Evolutionary conservation across 1,140 invertebrate species (phyloP), one percentile per base, ranked within the genome.

Genomic region (Zaprionus kolodkinae): DNA sequence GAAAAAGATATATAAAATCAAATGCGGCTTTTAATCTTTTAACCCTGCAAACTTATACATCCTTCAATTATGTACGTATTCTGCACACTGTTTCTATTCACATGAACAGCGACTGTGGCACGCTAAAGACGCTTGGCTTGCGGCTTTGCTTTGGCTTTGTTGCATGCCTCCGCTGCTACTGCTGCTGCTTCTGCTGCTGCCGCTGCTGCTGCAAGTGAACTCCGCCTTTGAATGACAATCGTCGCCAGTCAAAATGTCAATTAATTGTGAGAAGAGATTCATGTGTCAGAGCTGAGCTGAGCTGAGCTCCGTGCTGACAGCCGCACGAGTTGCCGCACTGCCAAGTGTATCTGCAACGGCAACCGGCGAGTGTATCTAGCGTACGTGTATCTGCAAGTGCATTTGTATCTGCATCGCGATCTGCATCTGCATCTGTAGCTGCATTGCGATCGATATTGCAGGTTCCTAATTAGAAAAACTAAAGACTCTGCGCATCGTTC

Each of bases 221-320:
- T 45, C 40, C 40, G 40, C 84, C 72, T 67, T 79, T 88, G 84
- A 88, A 88, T 89, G 84, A 84, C 84, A 88, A 88, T 88, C 84
- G 80, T 83, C 66, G 73, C 67, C 80, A 78, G 78, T 84, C 80
- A 81, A 88, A 88, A 88, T 78, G 84, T 89, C 84, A 88, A 88
- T 88, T 88, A 88, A 84, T 80, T 87, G 83, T 88, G 77, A 87
- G 70, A 83, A 86, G 84, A 83, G 79, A 83, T 76, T 81, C 71
- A 80, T 78, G 78, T 75, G 82, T 85, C 82, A 79, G 68, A 67
- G 52, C 57, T 65, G 64, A 27, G 43, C 15, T 30, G 27, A 67
- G 52, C 57, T 65, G 64, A 27, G 43, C 15, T 30, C 25, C 45
- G 12, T 40, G 27, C 76, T 62, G 60, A 60, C 79, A 70, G 56